A percentile compares a stretch with the other conserved stretches of the same genome.
These are phyloP conservation scores for Epinephelus awoara DNA, from an alignment of 2,797 vertebrate species.

Conservation along the genomic window DNA sequence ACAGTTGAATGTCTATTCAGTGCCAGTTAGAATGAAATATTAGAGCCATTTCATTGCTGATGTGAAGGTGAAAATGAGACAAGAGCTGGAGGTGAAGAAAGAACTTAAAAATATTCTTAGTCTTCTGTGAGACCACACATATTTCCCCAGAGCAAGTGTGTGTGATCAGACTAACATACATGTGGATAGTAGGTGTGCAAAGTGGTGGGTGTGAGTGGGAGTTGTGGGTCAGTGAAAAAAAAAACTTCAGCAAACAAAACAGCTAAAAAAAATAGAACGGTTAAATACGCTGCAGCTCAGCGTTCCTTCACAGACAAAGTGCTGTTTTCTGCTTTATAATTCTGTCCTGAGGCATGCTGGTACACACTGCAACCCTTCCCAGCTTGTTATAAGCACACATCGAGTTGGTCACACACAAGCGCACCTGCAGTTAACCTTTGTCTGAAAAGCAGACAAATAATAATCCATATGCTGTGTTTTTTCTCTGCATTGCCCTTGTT, in stretches of 20 bases:
- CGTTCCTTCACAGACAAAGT: slow-evolving; percentile 19
- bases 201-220: slow-evolving; percentile 15
- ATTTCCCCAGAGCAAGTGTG: slow-evolving; percentile 5
- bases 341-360: slow-evolving; percentile 22
- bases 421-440: slow-evolving; percentile 65
- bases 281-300: slow-evolving; percentile 26
- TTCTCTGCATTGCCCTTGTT: slow-evolving; percentile 48
- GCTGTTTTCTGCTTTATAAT: slow-evolving; percentile 12
- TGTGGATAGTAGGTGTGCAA: neutral
- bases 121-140: neutral
- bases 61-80: slow-evolving; percentile 10
- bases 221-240: neutral
- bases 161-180: neutral
- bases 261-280: neutral
- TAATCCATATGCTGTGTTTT: slow-evolving; percentile 46
- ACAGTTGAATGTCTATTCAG: slow-evolving; percentile 22
- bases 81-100: neutral
- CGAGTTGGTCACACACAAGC: slow-evolving; percentile 35
- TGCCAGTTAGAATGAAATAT: slow-evolving; percentile 23
- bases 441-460: slow-evolving; percentile 56
- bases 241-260: slow-evolving; percentile 22
- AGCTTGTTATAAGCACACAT: slow-evolving; percentile 47
- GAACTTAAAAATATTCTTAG: no score
- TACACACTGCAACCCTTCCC: slow-evolving; percentile 26
- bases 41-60: neutral